Base-by-base conservation (phyloP, 2,888 invertebrate species). In the Protonemura montana region DNA sequence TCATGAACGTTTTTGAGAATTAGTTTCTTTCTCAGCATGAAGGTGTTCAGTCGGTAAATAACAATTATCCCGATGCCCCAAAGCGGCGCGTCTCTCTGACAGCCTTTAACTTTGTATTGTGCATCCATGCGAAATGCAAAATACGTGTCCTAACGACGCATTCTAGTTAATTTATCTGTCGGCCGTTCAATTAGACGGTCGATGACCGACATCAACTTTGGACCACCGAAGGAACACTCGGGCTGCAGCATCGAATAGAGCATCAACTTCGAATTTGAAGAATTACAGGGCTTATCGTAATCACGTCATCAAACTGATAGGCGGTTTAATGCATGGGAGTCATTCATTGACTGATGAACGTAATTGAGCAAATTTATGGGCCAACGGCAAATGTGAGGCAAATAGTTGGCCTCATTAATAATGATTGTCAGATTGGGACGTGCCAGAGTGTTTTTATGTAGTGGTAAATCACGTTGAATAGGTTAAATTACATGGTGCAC, bases 101-200 rank as follows among this genome's bases (percentile, higher is more conserved):
- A 78, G 5, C 1, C 3, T 35, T 35, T 27, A 10, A 26, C 78
- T 6, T 13, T 13, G 28, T 2, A 78, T 78, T 78, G 78, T 26
- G 10, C 25, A 78, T n/a, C 78, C 26, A 3, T 78, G 78, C 27
- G 78, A 27, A 10, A 78, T 78, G 78, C 78, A 78, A 78, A 78
- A 78, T 21, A 78, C 28, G 10, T 28, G 78, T 78, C 78, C 78
- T 78, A 78, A 78, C 78, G 78, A 78, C 78, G 78, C 78, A 78
- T 13, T 13, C 3, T 3, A 27, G 26, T 78, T 78, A 26, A 78
- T 78, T 26, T 26, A 78, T 21, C 78, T 78, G 78, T 78, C 28
- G 78, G 78, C 78, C 25, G 78, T 13, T 78, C 78, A 78, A 59
- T 78, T 78, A 78, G 78, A 28, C 26, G 78, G 78, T 26, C 28